phyloP scores from a whole-genome alignment of 2,113 vertebrate genomes.

The Ptilonorhynchus violaceus region DNA sequence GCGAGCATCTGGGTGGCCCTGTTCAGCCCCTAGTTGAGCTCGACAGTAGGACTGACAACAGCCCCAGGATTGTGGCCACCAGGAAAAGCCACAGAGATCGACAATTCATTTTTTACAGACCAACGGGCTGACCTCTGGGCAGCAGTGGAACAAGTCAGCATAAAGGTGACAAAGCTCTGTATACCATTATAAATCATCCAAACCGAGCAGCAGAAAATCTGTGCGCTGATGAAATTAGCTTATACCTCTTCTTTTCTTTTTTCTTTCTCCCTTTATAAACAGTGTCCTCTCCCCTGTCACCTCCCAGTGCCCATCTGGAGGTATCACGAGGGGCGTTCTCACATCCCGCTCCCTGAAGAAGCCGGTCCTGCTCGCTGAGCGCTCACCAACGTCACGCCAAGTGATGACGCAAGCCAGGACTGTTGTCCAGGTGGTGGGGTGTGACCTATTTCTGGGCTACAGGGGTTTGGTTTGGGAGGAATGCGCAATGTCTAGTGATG shows the following conservation, averaged over 20 bases:
- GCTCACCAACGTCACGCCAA: not conserved
- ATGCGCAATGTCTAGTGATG: not conserved
- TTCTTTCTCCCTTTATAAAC: not conserved
- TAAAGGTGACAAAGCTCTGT: slow-evolving; percentile 20
- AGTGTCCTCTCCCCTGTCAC: not conserved
- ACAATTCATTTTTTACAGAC: slow-evolving; percentile 33
- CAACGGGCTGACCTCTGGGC: not conserved
- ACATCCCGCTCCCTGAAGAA: not conserved
- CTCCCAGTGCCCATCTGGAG: not conserved
- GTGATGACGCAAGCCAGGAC: not conserved
- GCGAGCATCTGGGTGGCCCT: accelerated
- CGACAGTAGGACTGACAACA: not conserved
- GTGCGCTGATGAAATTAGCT: not conserved
- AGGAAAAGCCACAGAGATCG: slow-evolving; percentile 11
- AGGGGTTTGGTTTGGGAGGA: not conserved
- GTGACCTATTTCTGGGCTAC: not conserved
- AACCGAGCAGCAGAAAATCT: not conserved
- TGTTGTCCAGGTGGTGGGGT: not conserved
- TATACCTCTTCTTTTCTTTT: not conserved
- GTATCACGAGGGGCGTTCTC: not conserved
- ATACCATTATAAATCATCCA: slow-evolving; percentile 5
- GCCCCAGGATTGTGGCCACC: not conserved
- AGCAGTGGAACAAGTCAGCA: not conserved
- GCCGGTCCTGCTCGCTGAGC: accelerated
- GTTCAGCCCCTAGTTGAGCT: not conserved